Evolutionary conservation across 2,113 vertebrate species (phyloP).

Genomic region (Laticauda laticaudata): DNA sequence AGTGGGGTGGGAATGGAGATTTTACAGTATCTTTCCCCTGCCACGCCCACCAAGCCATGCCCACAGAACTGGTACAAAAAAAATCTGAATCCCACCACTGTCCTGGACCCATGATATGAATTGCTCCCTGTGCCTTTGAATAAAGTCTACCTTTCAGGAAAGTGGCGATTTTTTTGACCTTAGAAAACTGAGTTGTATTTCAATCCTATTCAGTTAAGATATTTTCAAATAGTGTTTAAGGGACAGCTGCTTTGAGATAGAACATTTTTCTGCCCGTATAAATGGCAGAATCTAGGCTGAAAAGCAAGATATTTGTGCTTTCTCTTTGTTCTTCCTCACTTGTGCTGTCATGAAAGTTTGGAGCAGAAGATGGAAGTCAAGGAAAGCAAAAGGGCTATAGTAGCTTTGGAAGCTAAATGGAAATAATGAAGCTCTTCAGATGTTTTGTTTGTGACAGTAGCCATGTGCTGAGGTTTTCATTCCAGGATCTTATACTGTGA

Average conservation of each 20-base stretch:
- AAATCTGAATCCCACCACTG: no score
- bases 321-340: neutral
- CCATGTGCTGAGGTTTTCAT: neutral
- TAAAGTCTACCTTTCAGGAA: neutral
- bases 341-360: slow-evolving; percentile 31
- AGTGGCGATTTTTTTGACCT: neutral
- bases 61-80: no score
- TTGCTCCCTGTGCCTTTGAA: neutral
- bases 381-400: slow-evolving; percentile 46
- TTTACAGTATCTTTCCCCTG: no score
- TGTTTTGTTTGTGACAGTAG: neutral
- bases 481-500: neutral
- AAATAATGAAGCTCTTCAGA: slow-evolving; percentile 47
- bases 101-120: neutral
- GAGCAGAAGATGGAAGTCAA: slow-evolving; percentile 49
- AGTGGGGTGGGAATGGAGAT: no score
- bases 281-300: slow-evolving; percentile 40
- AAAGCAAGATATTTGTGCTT: slow-evolving; percentile 27
- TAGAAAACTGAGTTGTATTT: neutral
- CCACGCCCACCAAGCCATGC: no score
- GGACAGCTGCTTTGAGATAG: slow-evolving; percentile 17
- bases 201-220: neutral
- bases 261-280: slow-evolving; percentile 29
- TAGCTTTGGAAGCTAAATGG: slow-evolving; percentile 70
- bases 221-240: slow-evolving; percentile 26